These are phyloP conservation scores for Zoroaster sp. DNA, from an alignment of 53 echinoderm and acorn worm species.

Conservation along the genomic window DNA sequence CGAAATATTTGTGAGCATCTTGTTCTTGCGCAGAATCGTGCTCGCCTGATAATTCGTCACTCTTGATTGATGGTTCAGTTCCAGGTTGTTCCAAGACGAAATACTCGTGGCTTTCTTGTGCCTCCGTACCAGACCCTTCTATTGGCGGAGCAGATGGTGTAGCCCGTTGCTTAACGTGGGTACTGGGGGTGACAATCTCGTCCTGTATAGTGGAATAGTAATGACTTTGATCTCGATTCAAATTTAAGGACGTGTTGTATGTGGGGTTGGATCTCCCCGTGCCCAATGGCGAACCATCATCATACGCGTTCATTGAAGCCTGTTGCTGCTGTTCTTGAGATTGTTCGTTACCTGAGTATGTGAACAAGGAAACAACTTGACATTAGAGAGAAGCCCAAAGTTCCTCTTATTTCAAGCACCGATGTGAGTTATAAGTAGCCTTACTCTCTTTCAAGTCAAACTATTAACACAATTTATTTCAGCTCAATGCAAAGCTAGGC, in stretches of 20 bases:
- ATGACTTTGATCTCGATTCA: background rate
- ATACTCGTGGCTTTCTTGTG: background rate
- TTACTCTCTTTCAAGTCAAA: too few species aligned
- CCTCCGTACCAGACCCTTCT: background rate
- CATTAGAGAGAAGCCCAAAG: background rate
- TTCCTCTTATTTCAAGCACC: too few species aligned
- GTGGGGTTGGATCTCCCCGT: background rate
- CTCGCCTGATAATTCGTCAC: too few species aligned
- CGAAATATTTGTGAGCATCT: background rate
- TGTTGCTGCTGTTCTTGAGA: background rate
- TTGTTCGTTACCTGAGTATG: background rate
- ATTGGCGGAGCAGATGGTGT: background rate
- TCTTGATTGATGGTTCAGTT: background rate
- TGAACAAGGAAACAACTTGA: background rate
- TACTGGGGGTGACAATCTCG: background rate
- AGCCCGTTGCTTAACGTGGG: background rate
- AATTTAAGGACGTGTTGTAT: background rate
- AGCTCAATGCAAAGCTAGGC: background rate
- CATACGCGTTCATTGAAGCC: background rate
- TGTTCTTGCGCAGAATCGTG: too few species aligned
- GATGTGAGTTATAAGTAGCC: too few species aligned
- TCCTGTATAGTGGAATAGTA: background rate
- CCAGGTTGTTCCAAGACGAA: background rate
- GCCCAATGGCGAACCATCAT: background rate
- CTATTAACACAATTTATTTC: background rate